These are phyloP conservation scores for Lanius ludovicianus DNA, from an alignment of 2,113 vertebrate species.

Conservation along the genomic window DNA sequence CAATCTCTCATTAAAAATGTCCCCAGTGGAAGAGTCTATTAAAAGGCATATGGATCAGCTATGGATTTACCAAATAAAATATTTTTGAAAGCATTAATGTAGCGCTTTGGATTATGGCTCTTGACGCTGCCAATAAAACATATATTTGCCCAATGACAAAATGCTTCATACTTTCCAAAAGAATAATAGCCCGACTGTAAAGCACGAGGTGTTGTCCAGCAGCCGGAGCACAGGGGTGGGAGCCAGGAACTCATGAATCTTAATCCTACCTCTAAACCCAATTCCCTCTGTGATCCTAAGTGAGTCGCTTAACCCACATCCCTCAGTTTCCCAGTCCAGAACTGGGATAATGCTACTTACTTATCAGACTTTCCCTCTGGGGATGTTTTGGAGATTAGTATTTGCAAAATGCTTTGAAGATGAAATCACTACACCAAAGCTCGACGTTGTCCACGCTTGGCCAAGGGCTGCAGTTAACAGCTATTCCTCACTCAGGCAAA, in stretches of 20 bases:
- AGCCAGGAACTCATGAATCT: slow-evolving; percentile 56
- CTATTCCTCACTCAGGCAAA: neutral
- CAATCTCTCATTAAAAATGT: slow-evolving; percentile 88
- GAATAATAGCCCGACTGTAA: slow-evolving; percentile 46
- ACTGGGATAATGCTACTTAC: slow-evolving; percentile 48
- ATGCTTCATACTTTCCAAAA: slow-evolving; percentile 62
- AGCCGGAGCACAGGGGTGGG: neutral
- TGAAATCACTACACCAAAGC: slow-evolving; percentile 42
- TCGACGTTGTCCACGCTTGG: neutral
- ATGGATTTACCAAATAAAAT: slow-evolving; percentile 71
- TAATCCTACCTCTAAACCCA: slow-evolving; percentile 55
- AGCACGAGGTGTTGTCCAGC: slow-evolving; percentile 32
- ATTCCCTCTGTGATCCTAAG: slow-evolving; percentile 37
- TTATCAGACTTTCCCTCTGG: slow-evolving; percentile 61
- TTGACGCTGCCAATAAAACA: slow-evolving; percentile 16
- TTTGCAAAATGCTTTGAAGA: slow-evolving; percentile 62
- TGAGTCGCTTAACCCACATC: slow-evolving; percentile 26
- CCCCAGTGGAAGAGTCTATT: slow-evolving; percentile 81
- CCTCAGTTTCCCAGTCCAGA: slow-evolving; percentile 43
- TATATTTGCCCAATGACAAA: slow-evolving; percentile 59
- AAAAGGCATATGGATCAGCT: slow-evolving; percentile 74
- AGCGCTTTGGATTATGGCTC: slow-evolving; percentile 7
- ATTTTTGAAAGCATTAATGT: slow-evolving; percentile 62
- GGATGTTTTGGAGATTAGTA: slow-evolving; percentile 48
- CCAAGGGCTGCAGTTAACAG: slow-evolving; percentile 16